Evolutionary conservation across 1,140 invertebrate species (phyloP), one percentile per base, ranked within the genome.

Genomic region (Lepidotrigona ventralis): DNA sequence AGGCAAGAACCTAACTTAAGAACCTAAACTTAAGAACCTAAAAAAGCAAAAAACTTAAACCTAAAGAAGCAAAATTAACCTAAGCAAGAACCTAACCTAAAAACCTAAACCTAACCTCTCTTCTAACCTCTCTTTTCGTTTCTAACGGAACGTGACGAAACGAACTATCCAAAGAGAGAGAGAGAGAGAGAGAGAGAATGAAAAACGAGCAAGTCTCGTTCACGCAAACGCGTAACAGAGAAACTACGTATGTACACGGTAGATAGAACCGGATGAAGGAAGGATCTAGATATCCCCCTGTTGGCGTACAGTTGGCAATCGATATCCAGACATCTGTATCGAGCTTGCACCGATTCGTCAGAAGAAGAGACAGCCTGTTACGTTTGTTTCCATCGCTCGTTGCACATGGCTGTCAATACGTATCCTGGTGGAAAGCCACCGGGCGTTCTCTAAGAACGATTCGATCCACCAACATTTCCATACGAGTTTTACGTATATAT

Each of bases 241-340:
- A 39, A 69, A 69, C 29, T 33, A 39, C 21, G 23, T 3, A 3
- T 3, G 33, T 39, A 39, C 6, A 39, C 26, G 56, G 46, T 15
- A 54, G 26, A 56, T 17, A 75, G 9, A 60, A 63, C 53, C 17
- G 54, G 60, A 72, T 21, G 46, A 29, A 66, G 54, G 51, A 63
- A 60, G 86, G 81, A 87, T 87, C 86, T 68, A 79, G 86, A 86
- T 87, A 84, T 77, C 73, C 26, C 39, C 46, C 33, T 23, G 17
- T 4, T n/a, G 63, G 74, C 53, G 73, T 70, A 76, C 66, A 66
- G 64, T 29, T 74, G 79, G 83, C 71, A 78, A 87, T 85, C 86
- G 86, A 88, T 87, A 85, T 87, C 86, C 83, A 77, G 85, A 87
- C 83, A 87, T 85, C 86, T 87, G 76, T 86, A 87, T 87, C 86